Evolutionary conservation across 2,797 vertebrate species (phyloP).

Genomic region (Tragopan temminckii): DNA sequence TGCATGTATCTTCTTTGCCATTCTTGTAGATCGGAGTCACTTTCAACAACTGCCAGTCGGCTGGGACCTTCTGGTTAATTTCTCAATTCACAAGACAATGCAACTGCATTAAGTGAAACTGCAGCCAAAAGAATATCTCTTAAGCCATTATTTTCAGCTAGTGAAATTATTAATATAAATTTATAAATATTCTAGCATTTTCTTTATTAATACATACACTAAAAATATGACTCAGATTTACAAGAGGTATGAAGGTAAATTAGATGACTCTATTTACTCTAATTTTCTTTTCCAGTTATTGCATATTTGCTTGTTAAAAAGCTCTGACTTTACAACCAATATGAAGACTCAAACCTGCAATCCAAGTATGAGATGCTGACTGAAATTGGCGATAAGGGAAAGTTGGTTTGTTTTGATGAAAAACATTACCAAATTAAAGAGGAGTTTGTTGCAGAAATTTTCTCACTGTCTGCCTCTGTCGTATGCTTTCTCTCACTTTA

Average conservation of each 20-base stretch:
- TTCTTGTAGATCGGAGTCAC: neutral
- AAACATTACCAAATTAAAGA: neutral
- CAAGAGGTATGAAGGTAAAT: neutral
- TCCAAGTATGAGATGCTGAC: neutral
- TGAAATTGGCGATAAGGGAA: neutral
- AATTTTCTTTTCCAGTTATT: neutral
- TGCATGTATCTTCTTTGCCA: neutral
- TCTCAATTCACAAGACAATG: neutral
- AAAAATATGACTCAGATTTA: neutral
- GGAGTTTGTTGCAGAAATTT: neutral
- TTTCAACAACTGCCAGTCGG: neutral
- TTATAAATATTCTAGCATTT: neutral
- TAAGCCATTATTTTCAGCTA: neutral
- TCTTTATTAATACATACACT: neutral
- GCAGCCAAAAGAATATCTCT: neutral
- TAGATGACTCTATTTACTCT: neutral
- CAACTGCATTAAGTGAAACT: neutral
- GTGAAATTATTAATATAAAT: constrained; percentile 13
- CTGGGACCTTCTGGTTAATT: neutral
- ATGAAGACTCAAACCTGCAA: neutral
- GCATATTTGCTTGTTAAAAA: neutral
- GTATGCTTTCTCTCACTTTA: neutral
- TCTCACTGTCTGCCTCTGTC: accelerated
- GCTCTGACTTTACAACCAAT: neutral
- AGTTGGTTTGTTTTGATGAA: neutral